Percentiles rank a stretch among this genome's conserved stretches.
Evolutionary conservation across 2,888 invertebrate genomes (phyloP).

Genomic region (Geophilus truncorum): DNA sequence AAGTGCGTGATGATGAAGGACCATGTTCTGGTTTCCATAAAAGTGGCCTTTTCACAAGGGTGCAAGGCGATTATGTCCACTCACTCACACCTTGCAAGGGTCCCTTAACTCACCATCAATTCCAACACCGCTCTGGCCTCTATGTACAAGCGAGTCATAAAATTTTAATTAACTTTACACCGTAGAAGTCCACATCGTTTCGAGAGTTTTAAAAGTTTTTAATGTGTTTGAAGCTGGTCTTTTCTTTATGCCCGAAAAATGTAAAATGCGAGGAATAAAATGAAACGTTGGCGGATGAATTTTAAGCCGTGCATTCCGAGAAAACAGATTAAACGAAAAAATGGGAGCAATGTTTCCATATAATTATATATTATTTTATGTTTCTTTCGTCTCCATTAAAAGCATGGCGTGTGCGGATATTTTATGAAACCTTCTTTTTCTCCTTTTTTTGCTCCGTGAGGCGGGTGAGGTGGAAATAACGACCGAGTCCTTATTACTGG

Average conservation of each 20-base stretch:
- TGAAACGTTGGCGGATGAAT: background rate
- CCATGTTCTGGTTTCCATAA: slow-evolving; percentile 11
- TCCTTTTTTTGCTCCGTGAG: too few species aligned
- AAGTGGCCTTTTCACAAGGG: slow-evolving; percentile 10
- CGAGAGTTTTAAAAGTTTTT: slow-evolving; percentile 5
- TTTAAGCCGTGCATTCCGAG: background rate
- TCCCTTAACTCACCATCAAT: slow-evolving; percentile 16
- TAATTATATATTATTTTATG: background rate
- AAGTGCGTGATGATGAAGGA: slow-evolving; percentile 9
- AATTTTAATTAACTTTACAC: slow-evolving; percentile 14
- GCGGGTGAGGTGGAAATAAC: too few species aligned
- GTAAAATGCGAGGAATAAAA: background rate
- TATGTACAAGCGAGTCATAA: background rate
- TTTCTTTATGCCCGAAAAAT: background rate
- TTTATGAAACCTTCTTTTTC: too few species aligned
- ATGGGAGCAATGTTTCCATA: background rate
- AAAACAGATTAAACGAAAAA: background rate
- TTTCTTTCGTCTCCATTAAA: background rate
- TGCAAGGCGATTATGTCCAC: slow-evolving; percentile 10
- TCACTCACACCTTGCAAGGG: background rate
- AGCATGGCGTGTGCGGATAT: background rate
- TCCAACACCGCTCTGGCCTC: background rate
- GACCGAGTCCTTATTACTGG: background rate
- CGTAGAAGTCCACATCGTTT: background rate
- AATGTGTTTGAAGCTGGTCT: background rate